phyloP scores from a whole-genome alignment of 2,888 invertebrate species.

The Lingula anatina region DNA sequence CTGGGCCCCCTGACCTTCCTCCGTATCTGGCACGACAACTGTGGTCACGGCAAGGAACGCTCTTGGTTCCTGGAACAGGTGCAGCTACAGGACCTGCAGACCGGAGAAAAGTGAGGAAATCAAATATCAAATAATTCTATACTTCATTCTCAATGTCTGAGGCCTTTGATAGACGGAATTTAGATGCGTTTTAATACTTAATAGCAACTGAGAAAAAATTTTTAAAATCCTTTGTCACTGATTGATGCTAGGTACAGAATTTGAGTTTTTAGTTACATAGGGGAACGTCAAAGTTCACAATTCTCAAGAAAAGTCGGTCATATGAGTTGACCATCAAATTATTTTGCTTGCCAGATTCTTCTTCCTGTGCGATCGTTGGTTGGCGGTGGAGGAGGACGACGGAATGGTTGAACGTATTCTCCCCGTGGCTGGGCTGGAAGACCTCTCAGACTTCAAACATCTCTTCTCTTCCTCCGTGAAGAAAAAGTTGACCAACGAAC shows the following conservation, averaged over 20 bases:
- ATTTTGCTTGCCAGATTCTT: conserved; percentile 26
- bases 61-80: conserved; percentile 50
- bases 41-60: conserved; percentile 37
- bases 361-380: conserved; percentile 49
- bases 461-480: conserved; percentile 45
- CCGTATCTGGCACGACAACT: conserved; percentile 51
- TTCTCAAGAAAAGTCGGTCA: too few species aligned
- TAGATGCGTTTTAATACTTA: too few species aligned
- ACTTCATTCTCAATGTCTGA: too few species aligned
- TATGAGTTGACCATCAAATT: not conserved
- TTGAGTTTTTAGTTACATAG: too few species aligned
- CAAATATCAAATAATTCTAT: too few species aligned
- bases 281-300: too few species aligned
- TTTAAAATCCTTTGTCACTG: too few species aligned
- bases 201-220: too few species aligned
- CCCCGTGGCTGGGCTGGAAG: conserved; percentile 46
- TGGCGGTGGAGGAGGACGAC: conserved; percentile 50
- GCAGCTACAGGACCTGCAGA: conserved; percentile 45
- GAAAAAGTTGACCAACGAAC: conserved; percentile 50
- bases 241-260: too few species aligned
- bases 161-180: too few species aligned
- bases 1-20: conserved; percentile 46
- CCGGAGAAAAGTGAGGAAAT: conserved; percentile 47
- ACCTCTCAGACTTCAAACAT: conserved; percentile 48
- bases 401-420: conserved; percentile 49